Conservation (phyloP, 2,888 invertebrate species). For the Cybosia mesomella region DNA sequence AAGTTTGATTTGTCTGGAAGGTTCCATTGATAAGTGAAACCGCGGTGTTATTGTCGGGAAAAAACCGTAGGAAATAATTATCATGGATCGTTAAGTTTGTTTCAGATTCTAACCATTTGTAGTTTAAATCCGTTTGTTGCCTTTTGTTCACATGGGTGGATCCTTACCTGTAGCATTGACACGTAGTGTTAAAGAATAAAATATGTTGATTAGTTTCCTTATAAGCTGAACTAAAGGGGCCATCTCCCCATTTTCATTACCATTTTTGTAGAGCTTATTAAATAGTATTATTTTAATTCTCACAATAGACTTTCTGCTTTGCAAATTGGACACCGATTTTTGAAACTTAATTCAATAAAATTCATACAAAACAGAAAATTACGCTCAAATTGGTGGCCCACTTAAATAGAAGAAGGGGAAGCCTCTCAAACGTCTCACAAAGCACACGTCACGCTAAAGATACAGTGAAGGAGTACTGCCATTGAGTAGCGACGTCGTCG, state of each 20-base stretch:
- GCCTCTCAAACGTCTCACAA: conserved; percentile 2
- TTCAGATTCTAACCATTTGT: neutral
- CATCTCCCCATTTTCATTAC: no score
- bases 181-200: neutral
- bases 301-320: no score
- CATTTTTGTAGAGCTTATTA: no score
- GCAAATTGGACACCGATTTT: no score
- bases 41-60: neutral
- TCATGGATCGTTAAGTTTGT: neutral
- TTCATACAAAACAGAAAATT: neutral
- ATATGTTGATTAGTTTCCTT: no score
- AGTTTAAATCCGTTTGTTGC: no score
- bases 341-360: neutral
- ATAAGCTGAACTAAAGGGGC: no score
- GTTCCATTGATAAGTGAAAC: conserved; percentile 5
- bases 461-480: conserved; percentile 4
- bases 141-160: no score
- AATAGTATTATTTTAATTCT: no score
- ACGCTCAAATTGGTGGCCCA: neutral
- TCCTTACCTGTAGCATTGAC: no score
- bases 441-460: conserved; percentile 13
- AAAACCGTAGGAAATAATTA: neutral
- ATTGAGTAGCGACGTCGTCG: conserved; percentile 9
- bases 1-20: conserved; percentile 30
- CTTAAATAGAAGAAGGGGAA: conserved; percentile 9